These are phyloP conservation scores for Rhynchonycteris naso DNA, from an alignment of 2,797 vertebrate species.

Conservation along the genomic window DNA sequence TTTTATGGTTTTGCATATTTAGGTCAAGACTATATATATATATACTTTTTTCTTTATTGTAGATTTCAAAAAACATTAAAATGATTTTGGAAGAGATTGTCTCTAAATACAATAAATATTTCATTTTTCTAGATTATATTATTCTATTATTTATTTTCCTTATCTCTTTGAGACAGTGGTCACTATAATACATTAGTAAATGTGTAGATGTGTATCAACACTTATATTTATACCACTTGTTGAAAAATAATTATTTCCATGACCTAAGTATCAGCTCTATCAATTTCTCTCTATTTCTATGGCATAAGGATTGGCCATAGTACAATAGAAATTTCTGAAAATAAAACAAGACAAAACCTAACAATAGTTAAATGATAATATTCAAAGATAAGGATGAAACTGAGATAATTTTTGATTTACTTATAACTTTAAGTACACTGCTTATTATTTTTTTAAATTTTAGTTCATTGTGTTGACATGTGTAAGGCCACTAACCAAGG, in stretches of 20 bases:
- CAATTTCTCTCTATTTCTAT: conserved; percentile 34
- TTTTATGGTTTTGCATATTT: conserved; percentile 52
- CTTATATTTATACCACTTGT: background rate
- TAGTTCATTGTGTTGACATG: too few relatives aligned
- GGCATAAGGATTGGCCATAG: background rate
- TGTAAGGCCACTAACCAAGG: too few relatives aligned
- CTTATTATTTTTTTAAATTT: background rate
- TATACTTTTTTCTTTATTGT: background rate
- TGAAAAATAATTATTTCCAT: conserved; percentile 8
- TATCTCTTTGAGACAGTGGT: background rate
- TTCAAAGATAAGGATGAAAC: background rate
- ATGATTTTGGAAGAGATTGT: background rate
- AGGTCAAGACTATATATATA: background rate
- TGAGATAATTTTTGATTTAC: background rate
- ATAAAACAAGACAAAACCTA: background rate
- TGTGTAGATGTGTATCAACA: background rate
- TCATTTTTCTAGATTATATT: background rate
- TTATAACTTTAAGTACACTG: background rate
- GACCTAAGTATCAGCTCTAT: background rate
- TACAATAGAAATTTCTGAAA: conserved; percentile 16
- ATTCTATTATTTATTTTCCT: background rate
- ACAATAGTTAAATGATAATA: background rate
- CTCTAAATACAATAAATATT: background rate
- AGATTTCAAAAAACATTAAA: conserved; percentile 37
- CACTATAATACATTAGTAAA: background rate